Conservation (phyloP, 1,140 invertebrate genomes). For the Atta colombica region DNA sequence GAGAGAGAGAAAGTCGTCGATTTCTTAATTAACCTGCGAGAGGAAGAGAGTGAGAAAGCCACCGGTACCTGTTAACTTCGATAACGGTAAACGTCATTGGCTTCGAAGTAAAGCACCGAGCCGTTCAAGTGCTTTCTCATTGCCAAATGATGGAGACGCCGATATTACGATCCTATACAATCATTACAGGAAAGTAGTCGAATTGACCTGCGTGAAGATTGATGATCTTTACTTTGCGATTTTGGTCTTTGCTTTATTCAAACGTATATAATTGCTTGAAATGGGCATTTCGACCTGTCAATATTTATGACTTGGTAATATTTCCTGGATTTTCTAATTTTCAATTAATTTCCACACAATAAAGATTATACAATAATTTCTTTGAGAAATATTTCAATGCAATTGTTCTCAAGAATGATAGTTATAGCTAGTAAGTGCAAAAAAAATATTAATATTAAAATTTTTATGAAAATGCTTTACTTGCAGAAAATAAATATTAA, state of each 20-base stretch:
- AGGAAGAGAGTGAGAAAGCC: constrained; percentile 60
- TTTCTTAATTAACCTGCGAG: constrained; percentile 64
- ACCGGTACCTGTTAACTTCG: constrained; percentile 73
- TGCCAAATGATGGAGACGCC: constrained; percentile 28
- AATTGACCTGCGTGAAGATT: constrained; percentile 26
- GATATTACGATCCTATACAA: constrained; percentile 26
- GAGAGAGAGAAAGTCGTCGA: constrained; percentile 43
- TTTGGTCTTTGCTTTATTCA: not conserved
- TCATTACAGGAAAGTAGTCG: constrained; percentile 34
- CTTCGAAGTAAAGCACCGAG: constrained; percentile 70
- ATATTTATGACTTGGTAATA: constrained; percentile 4
- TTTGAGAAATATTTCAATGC: not conserved
- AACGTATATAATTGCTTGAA: not conserved
- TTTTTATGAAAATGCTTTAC: too few species aligned
- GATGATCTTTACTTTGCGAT: constrained; percentile 7
- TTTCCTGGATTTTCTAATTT: not conserved
- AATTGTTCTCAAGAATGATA: not conserved
- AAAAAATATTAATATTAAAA: too few species aligned
- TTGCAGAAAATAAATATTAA: too few species aligned
- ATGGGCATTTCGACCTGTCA: not conserved
- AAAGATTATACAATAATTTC: not conserved
- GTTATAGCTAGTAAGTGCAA: too few species aligned
- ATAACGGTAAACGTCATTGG: constrained; percentile 76
- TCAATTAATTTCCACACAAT: not conserved
- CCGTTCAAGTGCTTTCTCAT: constrained; percentile 55